phyloP scores from a whole-genome alignment of 2,888 invertebrate species.

The Ophioninae sp. region DNA sequence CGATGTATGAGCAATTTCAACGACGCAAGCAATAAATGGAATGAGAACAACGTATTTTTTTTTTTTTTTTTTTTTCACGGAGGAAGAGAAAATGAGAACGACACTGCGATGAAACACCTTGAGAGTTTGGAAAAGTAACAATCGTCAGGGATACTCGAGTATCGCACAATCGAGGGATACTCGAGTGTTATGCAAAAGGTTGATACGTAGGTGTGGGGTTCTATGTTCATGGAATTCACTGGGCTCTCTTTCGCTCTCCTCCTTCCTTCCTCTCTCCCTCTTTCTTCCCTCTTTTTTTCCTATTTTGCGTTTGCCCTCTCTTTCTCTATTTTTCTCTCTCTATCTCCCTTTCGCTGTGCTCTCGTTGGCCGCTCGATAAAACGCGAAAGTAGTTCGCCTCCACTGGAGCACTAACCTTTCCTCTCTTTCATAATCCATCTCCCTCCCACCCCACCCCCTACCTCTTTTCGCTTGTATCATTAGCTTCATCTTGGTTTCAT shows the following conservation, averaged over 20 bases:
- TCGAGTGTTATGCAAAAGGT: constrained; percentile 20
- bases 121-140: background rate
- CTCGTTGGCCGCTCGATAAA: no score
- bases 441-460: background rate
- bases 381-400: no score
- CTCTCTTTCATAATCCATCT: background rate
- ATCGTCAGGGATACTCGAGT: constrained; percentile 1
- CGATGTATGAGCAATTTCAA: background rate
- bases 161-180: background rate
- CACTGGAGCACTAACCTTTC: no score
- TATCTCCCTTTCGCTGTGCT: no score
- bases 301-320: background rate
- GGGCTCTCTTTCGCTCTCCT: no score
- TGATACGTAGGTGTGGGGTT: background rate
- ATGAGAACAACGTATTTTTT: background rate
- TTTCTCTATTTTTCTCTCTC: background rate
- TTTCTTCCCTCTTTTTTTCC: no score
- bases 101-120: background rate
- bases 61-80: constrained; percentile 4
- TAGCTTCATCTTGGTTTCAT: no score
- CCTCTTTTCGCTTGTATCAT: no score
- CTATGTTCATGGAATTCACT: background rate
- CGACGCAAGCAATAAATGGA: constrained; percentile 1
- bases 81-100: background rate
- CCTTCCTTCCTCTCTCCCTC: no score